Percentiles rank a stretch among this genome's conserved stretches.
Evolutionary conservation across 1,140 invertebrate species (phyloP).

Genomic region (Drosophila ercepeae): DNA sequence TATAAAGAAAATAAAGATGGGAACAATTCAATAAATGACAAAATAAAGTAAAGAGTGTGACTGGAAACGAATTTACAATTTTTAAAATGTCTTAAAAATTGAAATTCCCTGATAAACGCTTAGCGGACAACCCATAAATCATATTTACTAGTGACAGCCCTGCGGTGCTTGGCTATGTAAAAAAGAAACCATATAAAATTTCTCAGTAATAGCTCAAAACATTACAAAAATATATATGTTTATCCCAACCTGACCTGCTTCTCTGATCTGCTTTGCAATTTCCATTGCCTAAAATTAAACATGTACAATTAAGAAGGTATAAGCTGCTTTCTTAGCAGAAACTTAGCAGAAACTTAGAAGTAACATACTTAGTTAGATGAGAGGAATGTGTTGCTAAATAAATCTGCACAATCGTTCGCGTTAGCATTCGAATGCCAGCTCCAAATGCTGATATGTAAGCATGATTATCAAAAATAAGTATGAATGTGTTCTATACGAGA

Average conservation of each 20-base stretch:
- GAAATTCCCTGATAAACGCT: constrained; percentile 64
- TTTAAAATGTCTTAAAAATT: constrained; percentile 77
- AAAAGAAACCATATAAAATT: constrained; percentile 77
- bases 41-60: constrained; percentile 38
- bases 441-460: constrained; percentile 79
- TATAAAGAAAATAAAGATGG: constrained; percentile 45
- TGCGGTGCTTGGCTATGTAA: constrained; percentile 62
- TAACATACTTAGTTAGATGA: constrained; percentile 23
- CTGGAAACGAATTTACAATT: constrained; percentile 70
- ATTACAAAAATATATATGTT: constrained; percentile 35
- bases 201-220: constrained; percentile 74
- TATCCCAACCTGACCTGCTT: constrained; percentile 1
- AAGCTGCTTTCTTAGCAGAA: constrained; percentile 62
- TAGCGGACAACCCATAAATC: constrained; percentile 56
- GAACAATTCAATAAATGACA: constrained; percentile 65
- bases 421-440: constrained; percentile 67
- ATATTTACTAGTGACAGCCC: constrained; percentile 14
- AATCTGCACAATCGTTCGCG: constrained; percentile 42
- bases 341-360: constrained; percentile 54
- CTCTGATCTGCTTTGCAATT: constrained; percentile 19
- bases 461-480: constrained; percentile 78
- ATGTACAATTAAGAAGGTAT: constrained; percentile 41
- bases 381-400: constrained; percentile 15
- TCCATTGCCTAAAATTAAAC: constrained; percentile 53
- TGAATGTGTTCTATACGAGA: constrained; percentile 26